Evolutionary conservation across 2,113 vertebrate genomes (phyloP), one percentile per base, ranked within the genome.

Genomic region (Eleginops maclovinus): DNA sequence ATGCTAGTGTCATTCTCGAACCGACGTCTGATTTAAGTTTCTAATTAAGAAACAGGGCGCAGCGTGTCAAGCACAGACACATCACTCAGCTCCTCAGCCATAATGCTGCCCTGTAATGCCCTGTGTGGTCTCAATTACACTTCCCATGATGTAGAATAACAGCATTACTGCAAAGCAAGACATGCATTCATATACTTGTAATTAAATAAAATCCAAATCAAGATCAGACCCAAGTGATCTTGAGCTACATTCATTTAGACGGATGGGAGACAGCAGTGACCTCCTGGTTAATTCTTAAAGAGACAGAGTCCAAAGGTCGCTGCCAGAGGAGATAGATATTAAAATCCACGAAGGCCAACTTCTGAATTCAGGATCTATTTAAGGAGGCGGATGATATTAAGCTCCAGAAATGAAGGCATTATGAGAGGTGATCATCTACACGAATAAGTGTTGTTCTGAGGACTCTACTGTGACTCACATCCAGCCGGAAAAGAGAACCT

Each of bases 81-180:
- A 94, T 94, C 89, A 80, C 70, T 87, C 87, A 84, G 75, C 82
- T 84, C 85, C 80, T 74, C 88, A 24, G 91, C 83, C 80, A 5
- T 88, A 72, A 87, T 79, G 87, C 16, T 79, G 90, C 62, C 85
- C 88, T 64, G 75, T 91, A 92, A 93, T 91, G 91, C 89, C 85
- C 87, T 71, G 82, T 79, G 91, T 73, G 83, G 87, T 91, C 91
- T 91, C 91, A 91, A 90, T 93, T 91, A 89, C 88, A 87, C 88
- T 88, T 90, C 74, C 87, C 91, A 78, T 91, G 92, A 93, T 92
- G 88, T 91, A 77, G 81, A 92, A 90, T 93, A 94, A 94, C 89
- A 91, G 87, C 87, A 92, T 94, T 94, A 94, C 87, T 41, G 85
- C 88, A 66, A 85, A 89, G 82, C 87, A 89, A 82, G 87, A 91